These are phyloP conservation scores for Lepilemur septentrionalis DNA, from an alignment of 2,797 vertebrate species.

Conservation along the genomic window DNA sequence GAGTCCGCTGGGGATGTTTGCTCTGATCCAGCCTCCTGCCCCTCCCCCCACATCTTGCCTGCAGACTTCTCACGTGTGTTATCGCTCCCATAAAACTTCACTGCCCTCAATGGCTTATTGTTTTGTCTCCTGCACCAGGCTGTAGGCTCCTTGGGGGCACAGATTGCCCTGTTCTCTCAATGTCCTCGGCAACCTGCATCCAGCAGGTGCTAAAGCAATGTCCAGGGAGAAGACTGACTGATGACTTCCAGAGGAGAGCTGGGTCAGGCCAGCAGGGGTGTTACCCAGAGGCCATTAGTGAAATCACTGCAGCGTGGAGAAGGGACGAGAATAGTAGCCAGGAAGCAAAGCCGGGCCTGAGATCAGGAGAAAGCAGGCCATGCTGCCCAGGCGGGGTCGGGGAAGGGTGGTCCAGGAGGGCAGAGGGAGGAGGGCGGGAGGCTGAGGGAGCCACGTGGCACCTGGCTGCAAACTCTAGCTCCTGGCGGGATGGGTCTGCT, in stretches of 20 bases:
- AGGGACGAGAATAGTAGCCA: background rate
- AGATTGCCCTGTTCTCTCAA: background rate
- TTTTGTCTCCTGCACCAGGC: background rate
- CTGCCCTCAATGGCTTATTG: accelerated
- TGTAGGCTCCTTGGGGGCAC: background rate
- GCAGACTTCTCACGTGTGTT: background rate
- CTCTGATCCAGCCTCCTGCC: background rate
- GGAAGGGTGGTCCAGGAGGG: too few relatives aligned
- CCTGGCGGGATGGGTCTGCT: background rate
- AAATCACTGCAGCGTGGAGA: constrained; percentile 1
- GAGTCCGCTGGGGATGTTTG: background rate
- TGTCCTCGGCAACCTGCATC: background rate
- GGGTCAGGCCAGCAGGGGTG: constrained; percentile 33
- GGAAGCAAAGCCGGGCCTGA: background rate
- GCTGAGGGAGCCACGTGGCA: accelerated
- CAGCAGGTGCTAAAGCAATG: background rate
- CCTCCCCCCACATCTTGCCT: accelerated
- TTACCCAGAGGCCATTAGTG: background rate
- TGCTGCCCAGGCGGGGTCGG: background rate
- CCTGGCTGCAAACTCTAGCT: background rate
- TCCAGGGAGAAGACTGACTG: background rate
- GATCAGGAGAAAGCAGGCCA: constrained; percentile 23
- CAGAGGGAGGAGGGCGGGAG: background rate
- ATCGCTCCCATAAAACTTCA: background rate
- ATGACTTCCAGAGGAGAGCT: background rate